Base-by-base conservation (phyloP, 2,113 vertebrate species). In the Pandion haliaetus region DNA sequence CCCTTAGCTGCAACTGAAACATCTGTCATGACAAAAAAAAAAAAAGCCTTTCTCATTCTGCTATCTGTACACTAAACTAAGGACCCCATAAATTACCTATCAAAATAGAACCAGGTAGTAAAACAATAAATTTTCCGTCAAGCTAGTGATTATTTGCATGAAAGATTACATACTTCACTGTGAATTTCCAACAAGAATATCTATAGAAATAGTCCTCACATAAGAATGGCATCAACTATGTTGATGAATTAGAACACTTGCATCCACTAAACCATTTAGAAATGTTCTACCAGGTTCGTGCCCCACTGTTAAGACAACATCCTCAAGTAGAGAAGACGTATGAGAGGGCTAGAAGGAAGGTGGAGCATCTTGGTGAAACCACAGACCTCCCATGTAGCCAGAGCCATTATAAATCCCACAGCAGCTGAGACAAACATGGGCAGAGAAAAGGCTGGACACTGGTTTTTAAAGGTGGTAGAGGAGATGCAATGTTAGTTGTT, bases 1-100 rank as follows among this genome's bases (percentile, higher is more conserved):
- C 49, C 72, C 66, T 78, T 90, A 95, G 92, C 44, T 97, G 95
- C 82, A 86, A 83, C 4, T 81, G 82, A 96, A 95, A 97, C 65
- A 78, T 70, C 81, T 83, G 21, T 45, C 58, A 90, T 50, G 50
- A 83, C 34, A 32, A 72, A 65, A 31, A 42, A 34, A 18, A 42
- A 50, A 25, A 76, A n/a, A 42, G 15, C 4, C 34, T 73, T 86
- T 91, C 72, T 62, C 11, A 61, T 77, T 84, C 34, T 91, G 11
- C 17, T 71, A 38, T 72, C 45, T 79, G 21, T 67, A 81, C 17
- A 73, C n/a, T 63, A 77, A 90, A 69, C 15, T 49, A 90, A 72
- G 71, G n/a, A 84, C 9, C 1, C 6, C 18, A 70, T 29, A 82
- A 85, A 71, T 83, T 44, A 73, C 50, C 50, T 72, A 32, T 26